Conservation (phyloP, 2,113 vertebrate species). For the Peromyscus leucopus region DNA sequence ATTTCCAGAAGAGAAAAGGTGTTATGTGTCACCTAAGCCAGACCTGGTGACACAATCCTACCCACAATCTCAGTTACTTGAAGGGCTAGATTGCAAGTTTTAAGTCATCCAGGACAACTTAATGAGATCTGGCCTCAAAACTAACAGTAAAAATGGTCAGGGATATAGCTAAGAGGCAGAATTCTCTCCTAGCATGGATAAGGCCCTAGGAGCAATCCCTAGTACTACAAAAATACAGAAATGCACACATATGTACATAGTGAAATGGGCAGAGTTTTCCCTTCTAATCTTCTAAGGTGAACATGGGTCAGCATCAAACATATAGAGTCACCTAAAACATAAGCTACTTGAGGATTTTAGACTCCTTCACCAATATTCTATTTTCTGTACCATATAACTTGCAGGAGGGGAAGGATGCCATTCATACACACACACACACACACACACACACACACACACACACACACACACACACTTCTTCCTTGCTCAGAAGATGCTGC, state of each 20-base stretch:
- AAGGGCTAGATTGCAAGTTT: not conserved
- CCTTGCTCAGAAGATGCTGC: not conserved
- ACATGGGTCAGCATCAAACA: not conserved
- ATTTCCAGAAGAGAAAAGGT: not conserved
- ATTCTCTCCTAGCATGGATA: no score
- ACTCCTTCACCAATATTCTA: not conserved
- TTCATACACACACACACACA: not conserved
- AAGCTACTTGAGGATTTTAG: not conserved
- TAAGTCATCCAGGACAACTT: not conserved
- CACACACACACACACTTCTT: not conserved
- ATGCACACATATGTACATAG: not conserved
- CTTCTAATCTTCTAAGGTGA: not conserved
- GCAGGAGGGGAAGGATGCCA: rapidly evolving
- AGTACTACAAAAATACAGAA: not conserved
- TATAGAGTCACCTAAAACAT: not conserved
- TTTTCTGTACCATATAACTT: not conserved
- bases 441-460: not conserved
- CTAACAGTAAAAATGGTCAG: not conserved
- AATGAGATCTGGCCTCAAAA: not conserved
- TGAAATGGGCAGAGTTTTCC: not conserved
- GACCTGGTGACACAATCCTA: not conserved
- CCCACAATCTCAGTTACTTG: not conserved
- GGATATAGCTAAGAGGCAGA: not conserved
- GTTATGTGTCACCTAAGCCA: no score
- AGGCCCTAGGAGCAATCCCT: not conserved